phyloP scores from a whole-genome alignment of 2,888 invertebrate genomes.

The Tolmerus cingulatus region DNA sequence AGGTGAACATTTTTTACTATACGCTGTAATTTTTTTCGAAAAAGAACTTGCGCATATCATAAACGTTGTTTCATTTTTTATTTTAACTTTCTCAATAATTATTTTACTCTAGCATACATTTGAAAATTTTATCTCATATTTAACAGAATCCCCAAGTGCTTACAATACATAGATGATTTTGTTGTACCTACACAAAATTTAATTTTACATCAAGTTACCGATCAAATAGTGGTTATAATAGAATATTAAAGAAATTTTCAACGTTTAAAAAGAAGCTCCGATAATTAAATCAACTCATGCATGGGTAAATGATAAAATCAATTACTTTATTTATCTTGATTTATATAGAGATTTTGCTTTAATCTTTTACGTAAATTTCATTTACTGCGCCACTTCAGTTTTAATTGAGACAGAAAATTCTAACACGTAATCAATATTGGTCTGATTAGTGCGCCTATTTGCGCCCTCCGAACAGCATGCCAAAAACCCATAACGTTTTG shows the following conservation, averaged over 20 bases:
- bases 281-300: neutral
- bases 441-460: neutral
- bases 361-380: neutral
- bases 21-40: neutral
- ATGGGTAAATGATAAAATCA: neutral
- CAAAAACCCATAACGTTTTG: neutral
- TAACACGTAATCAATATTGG: neutral
- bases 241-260: neutral
- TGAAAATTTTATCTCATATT: too few relatives aligned
- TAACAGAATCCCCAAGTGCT: too few relatives aligned
- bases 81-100: too few relatives aligned
- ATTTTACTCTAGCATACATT: too few relatives aligned
- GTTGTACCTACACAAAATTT: too few relatives aligned
- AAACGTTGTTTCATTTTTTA: neutral
- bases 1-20: neutral
- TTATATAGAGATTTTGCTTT: neutral
- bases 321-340: neutral
- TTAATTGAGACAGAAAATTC: neutral
- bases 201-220: neutral
- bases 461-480: neutral
- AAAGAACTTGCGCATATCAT: neutral
- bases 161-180: too few relatives aligned
- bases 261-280: neutral
- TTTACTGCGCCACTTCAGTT: neutral
- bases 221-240: neutral